Evolutionary conservation across 2,113 vertebrate genomes (phyloP).

Genomic region (Strigops habroptila): DNA sequence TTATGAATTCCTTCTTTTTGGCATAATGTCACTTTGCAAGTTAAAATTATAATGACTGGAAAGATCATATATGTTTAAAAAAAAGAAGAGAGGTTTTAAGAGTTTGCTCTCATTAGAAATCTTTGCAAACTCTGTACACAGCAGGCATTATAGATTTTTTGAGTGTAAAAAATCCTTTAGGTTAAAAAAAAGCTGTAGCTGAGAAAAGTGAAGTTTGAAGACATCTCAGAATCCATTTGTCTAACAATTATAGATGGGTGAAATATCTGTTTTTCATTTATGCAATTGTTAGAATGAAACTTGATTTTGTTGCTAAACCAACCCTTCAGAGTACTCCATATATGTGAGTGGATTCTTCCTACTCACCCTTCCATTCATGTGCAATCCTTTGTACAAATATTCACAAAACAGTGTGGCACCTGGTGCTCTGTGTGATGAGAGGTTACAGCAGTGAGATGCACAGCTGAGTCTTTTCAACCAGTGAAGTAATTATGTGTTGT

Average conservation of each 20-base stretch:
- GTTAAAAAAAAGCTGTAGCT: neutral
- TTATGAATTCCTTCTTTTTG: slow-evolving; percentile 78
- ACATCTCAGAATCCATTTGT: neutral
- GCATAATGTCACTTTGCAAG: slow-evolving; percentile 75
- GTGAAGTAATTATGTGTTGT: neutral
- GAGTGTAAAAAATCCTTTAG: neutral
- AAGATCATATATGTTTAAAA: slow-evolving; percentile 59
- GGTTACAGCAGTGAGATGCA: neutral
- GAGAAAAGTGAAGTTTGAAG: neutral
- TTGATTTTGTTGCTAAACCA: neutral
- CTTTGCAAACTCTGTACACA: slow-evolving; percentile 39
- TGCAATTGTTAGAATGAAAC: neutral
- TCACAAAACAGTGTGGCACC: neutral
- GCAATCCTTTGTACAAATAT: neutral
- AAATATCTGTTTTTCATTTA: neutral
- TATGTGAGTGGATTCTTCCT: neutral
- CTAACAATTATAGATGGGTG: neutral
- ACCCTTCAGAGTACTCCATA: neutral
- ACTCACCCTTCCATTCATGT: neutral
- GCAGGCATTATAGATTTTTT: slow-evolving; percentile 27
- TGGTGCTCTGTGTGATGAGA: accelerated
- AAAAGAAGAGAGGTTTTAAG: slow-evolving; percentile 52
- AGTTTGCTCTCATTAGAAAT: slow-evolving; percentile 48
- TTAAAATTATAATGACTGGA: slow-evolving; percentile 74
- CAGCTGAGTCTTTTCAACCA: neutral